Evolutionary conservation across 2,888 invertebrate genomes (phyloP), one percentile per base, ranked within the genome.

Genomic region (Luperina nickerlii): DNA sequence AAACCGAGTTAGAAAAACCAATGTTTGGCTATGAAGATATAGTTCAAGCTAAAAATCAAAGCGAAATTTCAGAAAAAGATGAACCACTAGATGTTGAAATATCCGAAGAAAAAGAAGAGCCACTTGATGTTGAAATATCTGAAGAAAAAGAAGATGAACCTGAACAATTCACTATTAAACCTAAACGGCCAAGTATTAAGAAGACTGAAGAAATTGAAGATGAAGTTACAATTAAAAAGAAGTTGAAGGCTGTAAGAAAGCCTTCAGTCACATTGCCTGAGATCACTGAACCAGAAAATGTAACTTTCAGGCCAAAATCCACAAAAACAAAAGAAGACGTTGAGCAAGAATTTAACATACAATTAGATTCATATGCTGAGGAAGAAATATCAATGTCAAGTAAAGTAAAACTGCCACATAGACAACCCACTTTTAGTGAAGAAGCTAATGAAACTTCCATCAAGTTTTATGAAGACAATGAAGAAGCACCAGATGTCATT

Each of bases 311-410:
- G 89, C 98, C 98, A 20, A 98, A 98, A 94, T 95, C 97, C 9
- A 98, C 98, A 0, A 98, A 98, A 96, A 98, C 98, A 0, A 98
- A 98, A 94, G 98, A 98, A 96, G 98, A 98, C 90, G 98, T 99
- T 24, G 98, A 99, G 92, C 99, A 99, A 96, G 99, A 99, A 95
- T 99, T 99, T 93, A 98, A 98, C 94, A 98, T 99, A 87, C 98
- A 98, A 20, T 95, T 98, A 82, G 98, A 98, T 94, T 98, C 98
- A 0, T 98, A 98, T 92, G 98, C 98, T 63, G 98, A 98, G 95
- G 98, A 98, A 96, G 98, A 98, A 95, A 98, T 98, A 88, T 98
- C 98, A 15, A 98, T 98, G 98, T 98, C 98, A 6, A 98, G 98
- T 79, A 98, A 98, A 94, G 98, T 98, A 0, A 98, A 98, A 94